Evolutionary conservation across 2,888 invertebrate genomes (phyloP), one percentile per base, ranked within the genome.

Genomic region (Zygogramma bicolorata): DNA sequence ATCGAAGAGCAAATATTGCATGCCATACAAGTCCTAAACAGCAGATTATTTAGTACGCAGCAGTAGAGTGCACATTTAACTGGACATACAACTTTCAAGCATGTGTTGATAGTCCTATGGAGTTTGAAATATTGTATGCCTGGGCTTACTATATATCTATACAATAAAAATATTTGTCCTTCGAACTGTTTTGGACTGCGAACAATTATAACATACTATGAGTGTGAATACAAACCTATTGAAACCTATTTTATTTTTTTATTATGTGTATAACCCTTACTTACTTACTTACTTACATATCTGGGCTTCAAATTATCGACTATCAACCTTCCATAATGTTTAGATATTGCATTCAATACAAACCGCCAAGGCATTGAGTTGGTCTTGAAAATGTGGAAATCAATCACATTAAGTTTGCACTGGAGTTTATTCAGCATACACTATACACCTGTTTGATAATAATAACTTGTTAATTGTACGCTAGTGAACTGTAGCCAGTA

Each of bases 121-220:
- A 34, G 34, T 60, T 60, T 15, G 15, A 60, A 60, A 60, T 60
- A 60, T 60, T 60, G 60, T 60, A 60, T 34, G 60, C 34, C 60
- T 20, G 34, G 60, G 34, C 60, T 60, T 60, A 60, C 60, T 60
- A n/a, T n/a, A n/a, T n/a, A n/a, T n/a, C n/a, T n/a, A n/a, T n/a
- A n/a, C n/a, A n/a, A n/a, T n/a, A n/a, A n/a, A n/a, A n/a, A 60
- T 60, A 60, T 31, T 60, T 60, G 34, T 60, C 31, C 31, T 60
- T 60, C 18, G 60, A 60, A 60, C 60, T 2, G 6, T n/a, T 60
- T 60, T 60, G 20, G 34, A 60, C 15, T 60, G 29, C 29, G 25
- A 8, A 2, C n/a, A n/a, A n/a, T n/a, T n/a, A n/a, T n/a, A n/a
- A n/a, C n/a, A 13, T 29, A 59, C 18, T 60, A 31, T 60, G 34